Evolutionary conservation across 2,888 invertebrate species (phyloP).

Genomic region (Leptarthrus brevirostris): DNA sequence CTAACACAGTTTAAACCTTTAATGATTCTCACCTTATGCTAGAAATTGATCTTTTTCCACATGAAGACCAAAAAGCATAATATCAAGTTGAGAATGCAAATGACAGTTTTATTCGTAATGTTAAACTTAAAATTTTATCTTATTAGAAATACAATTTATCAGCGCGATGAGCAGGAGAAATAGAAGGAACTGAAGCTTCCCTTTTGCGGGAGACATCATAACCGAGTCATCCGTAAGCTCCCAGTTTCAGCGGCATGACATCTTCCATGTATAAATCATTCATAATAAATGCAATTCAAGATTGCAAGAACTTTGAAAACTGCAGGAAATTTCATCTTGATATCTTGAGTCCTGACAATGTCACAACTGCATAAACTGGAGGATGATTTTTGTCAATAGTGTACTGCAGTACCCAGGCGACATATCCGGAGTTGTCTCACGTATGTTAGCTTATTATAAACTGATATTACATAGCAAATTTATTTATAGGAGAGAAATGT

Average conservation of each 20-base stretch:
- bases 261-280: conserved; percentile 35
- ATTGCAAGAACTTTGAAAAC: conserved; percentile 25
- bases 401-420: neutral
- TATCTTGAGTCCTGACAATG: conserved; percentile 32
- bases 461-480: too few relatives aligned
- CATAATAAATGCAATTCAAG: conserved; percentile 42
- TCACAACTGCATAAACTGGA: conserved; percentile 27
- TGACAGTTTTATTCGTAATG: conserved; percentile 30
- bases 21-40: too few relatives aligned
- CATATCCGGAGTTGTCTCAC: conserved; percentile 13
- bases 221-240: conserved; percentile 9
- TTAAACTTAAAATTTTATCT: conserved; percentile 34
- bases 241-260: conserved; percentile 25
- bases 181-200: neutral
- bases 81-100: neutral
- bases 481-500: too few relatives aligned
- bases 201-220: neutral
- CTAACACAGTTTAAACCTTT: too few relatives aligned
- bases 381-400: conserved; percentile 31
- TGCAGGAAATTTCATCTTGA: conserved; percentile 37
- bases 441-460: conserved; percentile 23
- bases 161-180: neutral
- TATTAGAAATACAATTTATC: conserved; percentile 42
- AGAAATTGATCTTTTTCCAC: too few relatives aligned
- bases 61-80: too few relatives aligned